Evolutionary conservation across 2,888 invertebrate species (phyloP), one percentile per base, ranked within the genome.

Genomic region (Noctua pronuba): DNA sequence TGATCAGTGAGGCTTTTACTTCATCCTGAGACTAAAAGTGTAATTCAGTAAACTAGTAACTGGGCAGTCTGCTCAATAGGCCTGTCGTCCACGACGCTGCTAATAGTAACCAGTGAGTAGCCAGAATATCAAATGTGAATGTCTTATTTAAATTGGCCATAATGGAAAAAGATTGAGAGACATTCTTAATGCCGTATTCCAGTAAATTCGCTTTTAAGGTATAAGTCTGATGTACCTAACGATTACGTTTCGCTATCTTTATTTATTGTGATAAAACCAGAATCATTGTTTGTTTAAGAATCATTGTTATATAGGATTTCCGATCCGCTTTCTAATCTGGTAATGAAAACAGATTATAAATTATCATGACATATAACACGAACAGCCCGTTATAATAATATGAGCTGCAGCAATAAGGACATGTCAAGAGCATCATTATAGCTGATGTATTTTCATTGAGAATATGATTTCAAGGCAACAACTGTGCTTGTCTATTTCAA

Each of bases 381-480:
- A 64, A n/a, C 24, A 31, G 18, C 21, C 31, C 28, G 46, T 71
- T 52, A 55, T 77, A 55, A 35, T 46, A 73, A 58, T 58, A 73
- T 44, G 2, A 31, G 49, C 41, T n/a, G 10, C 4, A 28, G 8
- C 35, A 49, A 60, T 60, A 66, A 46, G 16, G 28, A 64, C 58
- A 35, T n/a, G 31, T 24, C 64, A 71, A 74, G 67, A 71, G 24
- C 67, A 67, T 18, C 13, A 2, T 35, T 71, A 28, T 49, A 5
- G 16, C 31, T 6, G 10, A 64, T 31, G 31, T 49, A 64, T 74
- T 83, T 64, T 71, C n/a, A 64, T 38, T 38, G 44, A 74, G 49
- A 44, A 2, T 55, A 68, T 31, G 38, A 21, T 64, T 80, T 75
- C 64, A 69, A 81, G 28, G 55, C 18, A 52, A 62, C 18, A 52